Evolutionary conservation across 2,113 vertebrate species (phyloP), one percentile per base, ranked within the genome.

Genomic region (Entomyzon cyanotis): DNA sequence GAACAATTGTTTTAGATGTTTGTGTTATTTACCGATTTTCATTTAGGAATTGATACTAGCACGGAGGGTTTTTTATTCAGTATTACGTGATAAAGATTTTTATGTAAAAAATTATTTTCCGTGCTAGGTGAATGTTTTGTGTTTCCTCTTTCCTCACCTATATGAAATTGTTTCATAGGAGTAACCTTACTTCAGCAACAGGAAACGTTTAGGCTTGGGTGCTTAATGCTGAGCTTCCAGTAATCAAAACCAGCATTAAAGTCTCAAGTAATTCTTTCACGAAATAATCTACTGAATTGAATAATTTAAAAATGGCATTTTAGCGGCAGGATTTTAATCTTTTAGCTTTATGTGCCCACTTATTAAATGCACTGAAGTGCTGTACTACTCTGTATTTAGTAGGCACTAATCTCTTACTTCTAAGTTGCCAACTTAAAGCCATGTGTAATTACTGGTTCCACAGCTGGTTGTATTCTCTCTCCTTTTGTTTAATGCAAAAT

Each of bases 1-100:
- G 87, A 92, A 97, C 92, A 94, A 96, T 97, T 97, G 59, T 87
- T 96, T 96, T 89, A 84, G 81, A 95, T 78, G 86, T 96, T 82
- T 91, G 78, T 96, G 83, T 96, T 97, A 87, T 83, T 95, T 96
- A 95, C 76, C 31, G 81, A 50, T 52, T 95, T 95, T 95, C 88
- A 44, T 94, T 91, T 85, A 94, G 91, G 84, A 94, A 87, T 31
- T 67, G 37, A 83, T 94, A 89, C 82, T 49, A 96, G 95, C 90
- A 86, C 82, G 56, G 63, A 83, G 52, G 28, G 79, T 91, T 65
- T 91, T 96, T 91, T 90, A 87, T 82, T 89, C 11, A 22, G 53
- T 78, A 91, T 74, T 87, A 58, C 8, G 14, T 79, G 60, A 84
- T 90, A 87, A 85, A 84, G 41, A 7, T 22, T 93, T 95, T 95